Evolutionary conservation across 2,888 invertebrate species (phyloP).

Genomic region (Lasius platythorax): DNA sequence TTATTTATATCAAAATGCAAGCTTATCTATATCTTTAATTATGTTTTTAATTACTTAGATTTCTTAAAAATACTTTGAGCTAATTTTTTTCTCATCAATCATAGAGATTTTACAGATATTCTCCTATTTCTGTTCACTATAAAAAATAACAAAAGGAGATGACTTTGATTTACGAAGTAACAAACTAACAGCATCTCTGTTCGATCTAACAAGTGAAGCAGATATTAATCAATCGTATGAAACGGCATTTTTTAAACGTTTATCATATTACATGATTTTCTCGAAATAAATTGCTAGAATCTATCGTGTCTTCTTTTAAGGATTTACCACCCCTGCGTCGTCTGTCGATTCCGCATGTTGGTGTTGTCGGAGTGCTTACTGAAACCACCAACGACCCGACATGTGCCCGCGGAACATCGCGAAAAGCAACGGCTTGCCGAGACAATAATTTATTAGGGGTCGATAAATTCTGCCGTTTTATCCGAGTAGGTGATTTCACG

Average conservation of each 20-base stretch:
- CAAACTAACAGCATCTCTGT: not conserved
- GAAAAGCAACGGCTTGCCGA: constrained; percentile 1
- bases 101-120: not conserved
- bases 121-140: not conserved
- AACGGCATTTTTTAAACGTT: constrained; percentile 5
- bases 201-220: not conserved
- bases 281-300: not conserved
- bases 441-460: constrained; percentile 19
- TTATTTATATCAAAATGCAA: not conserved
- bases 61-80: not conserved
- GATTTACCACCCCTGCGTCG: constrained; percentile 2
- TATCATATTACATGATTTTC: constrained; percentile 2
- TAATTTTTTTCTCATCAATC: not conserved
- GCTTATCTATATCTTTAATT: not conserved
- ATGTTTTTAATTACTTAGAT: not conserved
- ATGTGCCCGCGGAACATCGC: not conserved
- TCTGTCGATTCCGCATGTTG: constrained; percentile 24
- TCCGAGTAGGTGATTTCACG: constrained; percentile 1
- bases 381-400: not conserved
- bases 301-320: not conserved
- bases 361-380: not conserved
- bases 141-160: not conserved
- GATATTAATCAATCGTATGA: not conserved
- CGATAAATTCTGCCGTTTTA: constrained; percentile 25
- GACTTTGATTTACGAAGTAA: not conserved